Conservation (phyloP, 2,888 invertebrate species). For the Adelognathus sp. region DNA sequence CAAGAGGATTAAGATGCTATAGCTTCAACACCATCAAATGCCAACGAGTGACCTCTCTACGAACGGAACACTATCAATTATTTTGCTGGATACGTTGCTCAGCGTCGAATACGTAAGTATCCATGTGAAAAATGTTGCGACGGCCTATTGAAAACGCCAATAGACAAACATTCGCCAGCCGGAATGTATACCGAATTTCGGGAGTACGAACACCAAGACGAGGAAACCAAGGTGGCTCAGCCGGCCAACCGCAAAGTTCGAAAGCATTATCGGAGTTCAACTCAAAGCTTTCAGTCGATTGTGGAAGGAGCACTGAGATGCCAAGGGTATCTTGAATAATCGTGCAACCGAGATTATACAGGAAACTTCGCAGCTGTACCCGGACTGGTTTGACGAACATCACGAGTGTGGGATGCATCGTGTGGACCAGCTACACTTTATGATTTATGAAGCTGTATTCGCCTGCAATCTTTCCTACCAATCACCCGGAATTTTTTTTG, state of each 20-base stretch:
- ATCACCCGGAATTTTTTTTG: too few species aligned
- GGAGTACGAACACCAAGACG: constrained; percentile 9
- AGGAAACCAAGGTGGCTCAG: constrained; percentile 13
- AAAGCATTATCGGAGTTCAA: constrained; percentile 1
- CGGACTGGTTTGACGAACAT: too few species aligned
- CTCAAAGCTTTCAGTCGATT: background rate
- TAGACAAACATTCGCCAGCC: constrained; percentile 11
- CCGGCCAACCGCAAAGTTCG: constrained; percentile 15
- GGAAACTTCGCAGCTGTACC: too few species aligned
- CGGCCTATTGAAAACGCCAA: constrained; percentile 7
- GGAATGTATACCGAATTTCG: constrained; percentile 13
- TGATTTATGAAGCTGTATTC: too few species aligned
- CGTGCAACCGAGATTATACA: too few species aligned
- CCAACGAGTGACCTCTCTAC: constrained; percentile 9
- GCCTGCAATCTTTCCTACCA: too few species aligned
- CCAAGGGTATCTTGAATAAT: background rate
- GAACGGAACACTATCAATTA: constrained; percentile 3
- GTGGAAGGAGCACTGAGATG: background rate
- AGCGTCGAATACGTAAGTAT: constrained; percentile 7
- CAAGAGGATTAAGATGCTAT: background rate
- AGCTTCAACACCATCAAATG: constrained; percentile 8
- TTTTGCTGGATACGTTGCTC: constrained; percentile 20
- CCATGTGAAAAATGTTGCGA: constrained; percentile 1
- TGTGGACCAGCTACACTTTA: too few species aligned
- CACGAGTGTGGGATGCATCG: too few species aligned